Base-by-base conservation (phyloP, 2,797 vertebrate genomes). In the Sebastes taczanowskii region DNA sequence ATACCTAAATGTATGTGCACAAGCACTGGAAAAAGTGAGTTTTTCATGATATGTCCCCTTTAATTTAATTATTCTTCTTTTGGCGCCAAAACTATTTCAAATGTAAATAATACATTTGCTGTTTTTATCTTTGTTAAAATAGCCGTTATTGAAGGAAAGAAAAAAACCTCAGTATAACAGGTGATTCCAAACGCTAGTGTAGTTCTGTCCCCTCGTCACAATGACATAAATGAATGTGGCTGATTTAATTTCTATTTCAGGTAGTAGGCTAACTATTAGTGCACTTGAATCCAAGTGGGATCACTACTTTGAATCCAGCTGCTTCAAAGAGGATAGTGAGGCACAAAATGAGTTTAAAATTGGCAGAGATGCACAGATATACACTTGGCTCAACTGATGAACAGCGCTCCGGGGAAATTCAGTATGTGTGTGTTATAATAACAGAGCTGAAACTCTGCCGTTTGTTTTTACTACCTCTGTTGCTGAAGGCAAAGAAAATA, bases 401-500 rank as follows among this genome's bases (percentile, higher is more conserved):
- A 73, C 32, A 42, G 34, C 60, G 53, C 86, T 71, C 49, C 3
- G 35, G 49, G 56, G 69, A 18, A 80, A 83, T 84, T 22, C 7
- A 64, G 27, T 34, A 22, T 73, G 56, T 58, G 4, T 22, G 32
- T 42, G 5, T 65, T 71, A 46, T 77, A n/a, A 80, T 71, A 72
- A 84, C 76, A 52, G 42, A 70, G 52, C 4, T 64, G 42, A 86
- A 80, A 56, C 46, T 18, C 46, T n/a, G 3, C 35, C 65, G 70
- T 83, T 29, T 82, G 66, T 72, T 78, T 82, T 82, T 55, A 23
- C 61, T 55, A 63, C 13, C 35, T 78, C 63, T 58, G 61, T 46
- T 61, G 42, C 80, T 56, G 35, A 71, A 68, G 72, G 80, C 52
- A 66, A 78, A 67, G 62, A 72, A 81, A 69, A 79, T 56, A 78